These are phyloP conservation scores for Aleadryas rufinucha DNA, from an alignment of 2,113 vertebrate species.

Conservation along the genomic window DNA sequence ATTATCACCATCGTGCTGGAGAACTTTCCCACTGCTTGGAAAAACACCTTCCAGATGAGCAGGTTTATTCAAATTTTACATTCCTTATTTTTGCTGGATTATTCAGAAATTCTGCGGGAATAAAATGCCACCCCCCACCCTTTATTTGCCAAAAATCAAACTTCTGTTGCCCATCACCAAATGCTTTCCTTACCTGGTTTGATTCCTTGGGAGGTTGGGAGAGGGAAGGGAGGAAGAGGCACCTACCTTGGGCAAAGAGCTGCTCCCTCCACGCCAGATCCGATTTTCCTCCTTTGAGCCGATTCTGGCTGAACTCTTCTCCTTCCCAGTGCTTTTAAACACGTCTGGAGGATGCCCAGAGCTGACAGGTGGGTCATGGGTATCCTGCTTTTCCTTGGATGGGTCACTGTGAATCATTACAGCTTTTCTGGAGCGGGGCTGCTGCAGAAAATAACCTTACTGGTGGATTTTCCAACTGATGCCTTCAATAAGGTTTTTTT, in stretches of 20 bases:
- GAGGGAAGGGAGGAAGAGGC: background rate
- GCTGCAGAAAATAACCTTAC: background rate
- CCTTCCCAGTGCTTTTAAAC: slow-evolving; percentile 46
- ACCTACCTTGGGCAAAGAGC: slow-evolving; percentile 26
- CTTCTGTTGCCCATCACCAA: background rate
- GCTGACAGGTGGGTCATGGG: slow-evolving; percentile 44
- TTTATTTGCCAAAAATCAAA: background rate
- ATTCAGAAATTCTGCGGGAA: background rate
- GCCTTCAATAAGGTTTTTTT: background rate
- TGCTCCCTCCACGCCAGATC: background rate
- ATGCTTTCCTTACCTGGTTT: background rate
- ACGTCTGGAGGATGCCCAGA: background rate
- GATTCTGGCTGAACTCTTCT: background rate
- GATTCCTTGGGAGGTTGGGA: background rate
- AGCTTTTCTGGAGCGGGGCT: background rate
- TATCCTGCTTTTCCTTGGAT: background rate
- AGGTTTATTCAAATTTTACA: background rate
- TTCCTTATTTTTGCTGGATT: background rate
- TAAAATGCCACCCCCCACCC: background rate
- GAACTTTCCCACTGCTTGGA: background rate
- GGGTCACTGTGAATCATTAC: slow-evolving; percentile 61
- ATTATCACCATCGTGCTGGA: background rate
- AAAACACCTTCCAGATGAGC: background rate
- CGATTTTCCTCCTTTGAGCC: background rate
- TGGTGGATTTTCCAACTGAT: background rate